Evolutionary conservation across 2,113 vertebrate species (phyloP), one percentile per base, ranked within the genome.

Genomic region (Percina caprodes): DNA sequence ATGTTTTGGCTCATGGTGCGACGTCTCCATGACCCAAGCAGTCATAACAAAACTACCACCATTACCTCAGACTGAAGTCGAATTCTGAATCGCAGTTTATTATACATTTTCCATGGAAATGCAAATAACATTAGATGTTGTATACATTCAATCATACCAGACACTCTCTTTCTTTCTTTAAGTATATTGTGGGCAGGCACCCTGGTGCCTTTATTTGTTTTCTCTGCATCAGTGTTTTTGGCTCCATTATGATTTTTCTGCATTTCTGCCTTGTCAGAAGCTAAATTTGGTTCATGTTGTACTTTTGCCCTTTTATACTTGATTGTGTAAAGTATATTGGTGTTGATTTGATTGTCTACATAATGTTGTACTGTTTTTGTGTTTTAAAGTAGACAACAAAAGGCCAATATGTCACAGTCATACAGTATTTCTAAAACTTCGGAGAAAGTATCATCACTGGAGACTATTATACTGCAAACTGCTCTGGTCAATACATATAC

Each of bases 51-150:
- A 90, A 90, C 61, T 72, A 83, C 87, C 85, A 69, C 66, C 84
- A 82, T 92, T 92, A 92, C 89, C 85, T 94, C 91, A 91, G 80
- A 90, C 69, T 84, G 62, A 84, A 85, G 80, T 86, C 61, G 1
- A 70, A 72, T 77, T 75, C 73, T 61, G 35, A 79, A 73, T 48
- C 21, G 10, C 49, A 80, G 58, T 18, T 74, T 46, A 8, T 75
- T 49, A 26, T 46, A 23, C 2, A 4, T 76, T 76, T 74, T 77
- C 48, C 66, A 33, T 72, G 52, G 49, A 46, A 68, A 63, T 81
- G 30, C 74, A 69, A 81, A 61, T 30, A 67, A 52, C 67, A 30
- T 30, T 18, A 69, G 24, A 24, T 33, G 56, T 81, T 78, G 87
- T 68, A 15, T 65, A 82, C 26, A 56, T 82, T 61, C 8, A 74